Evolutionary conservation across 37 sponge, comb jelly and placozoan species (phyloP), one percentile per base, ranked within the genome.

Genomic region (Crambe crambe): DNA sequence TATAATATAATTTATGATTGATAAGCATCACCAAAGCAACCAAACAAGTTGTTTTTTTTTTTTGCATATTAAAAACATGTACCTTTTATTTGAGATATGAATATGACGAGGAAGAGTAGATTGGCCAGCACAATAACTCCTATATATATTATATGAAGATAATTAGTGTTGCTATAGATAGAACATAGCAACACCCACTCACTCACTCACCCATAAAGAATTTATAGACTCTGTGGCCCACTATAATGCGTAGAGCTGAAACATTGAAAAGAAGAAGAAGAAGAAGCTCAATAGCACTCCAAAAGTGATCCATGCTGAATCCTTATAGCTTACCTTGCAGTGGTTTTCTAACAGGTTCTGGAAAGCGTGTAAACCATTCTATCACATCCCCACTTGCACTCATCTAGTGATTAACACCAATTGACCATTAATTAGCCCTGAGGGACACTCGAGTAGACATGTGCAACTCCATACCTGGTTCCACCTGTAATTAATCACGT

Each of bases 401-500:
- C 5, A 80, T 72, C 81, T 80, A 32, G 20, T 2, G 38, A 35
- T 6, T 70, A 40, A 36, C 23, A 40, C 1, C 3, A 70, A 40
- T 9, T 38, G 1, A 70, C 1, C 9, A 22, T 18, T 60, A 60
- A 25, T 60, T n/a, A n/a, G 27, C 5, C 61, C 27, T n/a, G 9
- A n/a, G n/a, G n/a, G 22, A 62, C 23, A 25, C 25, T n/a, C 25
- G 22, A 26, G 6, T 18, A 66, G 8, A 66, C 34, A 3, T 37
- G n/a, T 4, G 44, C 22, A 70, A 39, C 32, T 41, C 36, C 70
- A 35, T n/a, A 88, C 86, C 75, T 72, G 54, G 41, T 81, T 76
- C 95, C 95, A 94, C 20, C 67, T 80, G 51, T 80, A 70, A 58
- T 77, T 51, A 23, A 63, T 70, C 25, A 87, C 67, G 17, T 87